Percentiles rank a stretch among this genome's conserved stretches.
phyloP scores from a whole-genome alignment of 2,113 vertebrate genomes.

The Lophius piscatorius region DNA sequence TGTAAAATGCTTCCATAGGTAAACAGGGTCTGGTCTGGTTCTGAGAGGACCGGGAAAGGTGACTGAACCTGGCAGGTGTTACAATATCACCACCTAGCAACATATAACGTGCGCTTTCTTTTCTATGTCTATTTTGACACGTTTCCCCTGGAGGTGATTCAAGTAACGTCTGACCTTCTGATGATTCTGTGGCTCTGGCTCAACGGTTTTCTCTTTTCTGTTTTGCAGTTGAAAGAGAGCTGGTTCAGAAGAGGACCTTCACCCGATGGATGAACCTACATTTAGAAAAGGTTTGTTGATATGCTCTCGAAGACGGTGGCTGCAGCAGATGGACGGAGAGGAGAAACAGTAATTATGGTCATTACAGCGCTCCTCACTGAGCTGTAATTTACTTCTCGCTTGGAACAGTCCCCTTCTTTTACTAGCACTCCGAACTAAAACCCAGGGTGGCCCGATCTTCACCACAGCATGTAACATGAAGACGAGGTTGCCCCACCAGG shows the following conservation, averaged over 20 bases:
- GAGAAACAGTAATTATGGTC: slow-evolving; percentile 1
- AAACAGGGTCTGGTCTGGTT: no score
- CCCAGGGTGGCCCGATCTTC: not conserved
- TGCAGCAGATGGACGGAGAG: not conserved
- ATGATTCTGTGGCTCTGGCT: not conserved
- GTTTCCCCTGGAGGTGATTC: no score
- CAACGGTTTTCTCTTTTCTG: slow-evolving; percentile 5
- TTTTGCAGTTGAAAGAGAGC: slow-evolving; percentile 89
- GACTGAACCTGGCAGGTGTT: no score
- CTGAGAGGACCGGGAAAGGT: no score
- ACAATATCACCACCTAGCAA: no score
- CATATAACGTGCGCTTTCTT: no score
- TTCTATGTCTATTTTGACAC: no score
- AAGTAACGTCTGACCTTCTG: no score
- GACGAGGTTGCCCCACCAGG: not conserved
- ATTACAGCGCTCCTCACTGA: slow-evolving; percentile 7
- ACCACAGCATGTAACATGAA: not conserved
- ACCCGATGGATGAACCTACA: slow-evolving; percentile 98
- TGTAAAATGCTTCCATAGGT: no score
- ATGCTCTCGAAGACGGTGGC: not conserved
- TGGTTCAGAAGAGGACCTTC: slow-evolving; percentile 98
- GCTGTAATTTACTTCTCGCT: not conserved
- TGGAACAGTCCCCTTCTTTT: slow-evolving; percentile 17
- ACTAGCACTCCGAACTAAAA: slow-evolving; percentile 1
- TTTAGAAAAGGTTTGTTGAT: slow-evolving; percentile 88